Conservation (phyloP, 2,888 invertebrate species). For the Scrobipalpa costella region DNA sequence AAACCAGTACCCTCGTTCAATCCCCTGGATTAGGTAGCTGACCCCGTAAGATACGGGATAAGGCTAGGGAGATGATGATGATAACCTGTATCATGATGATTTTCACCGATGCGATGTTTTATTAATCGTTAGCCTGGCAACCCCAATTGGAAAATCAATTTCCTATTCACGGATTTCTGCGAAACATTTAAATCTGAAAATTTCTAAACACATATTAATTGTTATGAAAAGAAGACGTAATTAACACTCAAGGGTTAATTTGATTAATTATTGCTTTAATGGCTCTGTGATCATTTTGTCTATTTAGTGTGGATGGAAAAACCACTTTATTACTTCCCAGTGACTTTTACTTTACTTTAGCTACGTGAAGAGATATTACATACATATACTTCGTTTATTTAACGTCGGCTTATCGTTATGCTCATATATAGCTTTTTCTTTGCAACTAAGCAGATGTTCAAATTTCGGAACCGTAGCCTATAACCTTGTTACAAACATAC, state of each 20-base stretch:
- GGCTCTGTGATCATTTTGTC: neutral
- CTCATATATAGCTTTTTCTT: too few species aligned
- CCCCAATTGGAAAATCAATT: neutral
- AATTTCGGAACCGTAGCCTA: too few species aligned
- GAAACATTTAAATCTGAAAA: neutral
- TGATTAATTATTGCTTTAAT: neutral
- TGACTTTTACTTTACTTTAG: neutral
- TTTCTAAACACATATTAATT: slow-evolving; percentile 1
- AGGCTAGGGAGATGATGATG: too few species aligned
- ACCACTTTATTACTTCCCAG: neutral
- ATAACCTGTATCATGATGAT: too few species aligned
- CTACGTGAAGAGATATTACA: neutral
- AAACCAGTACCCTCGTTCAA: too few species aligned
- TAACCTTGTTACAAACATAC: too few species aligned
- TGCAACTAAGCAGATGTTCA: too few species aligned
- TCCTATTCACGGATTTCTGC: neutral
- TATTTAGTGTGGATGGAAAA: neutral
- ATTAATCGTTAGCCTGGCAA: neutral
- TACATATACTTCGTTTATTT: neutral
- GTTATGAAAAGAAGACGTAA: slow-evolving; percentile 7
- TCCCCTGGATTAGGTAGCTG: too few species aligned
- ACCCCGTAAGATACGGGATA: too few species aligned
- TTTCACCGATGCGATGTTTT: too few species aligned
- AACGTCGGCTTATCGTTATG: too few species aligned
- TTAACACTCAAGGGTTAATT: neutral